Conservation (phyloP, 2,113 vertebrate genomes). For the Eulemur macaco region DNA sequence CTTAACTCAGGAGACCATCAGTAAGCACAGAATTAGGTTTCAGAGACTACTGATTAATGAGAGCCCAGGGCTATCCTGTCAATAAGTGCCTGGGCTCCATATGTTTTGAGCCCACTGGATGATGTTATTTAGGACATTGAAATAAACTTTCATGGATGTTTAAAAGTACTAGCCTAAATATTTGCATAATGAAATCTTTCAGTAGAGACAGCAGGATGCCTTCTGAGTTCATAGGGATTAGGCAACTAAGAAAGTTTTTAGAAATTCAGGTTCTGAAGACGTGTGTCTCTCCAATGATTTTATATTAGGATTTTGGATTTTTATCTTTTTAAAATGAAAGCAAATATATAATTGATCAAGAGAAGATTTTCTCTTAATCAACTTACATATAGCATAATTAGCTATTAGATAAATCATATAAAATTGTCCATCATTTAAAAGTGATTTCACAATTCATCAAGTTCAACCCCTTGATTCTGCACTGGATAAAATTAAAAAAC, state of each 20-base stretch:
- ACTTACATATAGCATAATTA: neutral
- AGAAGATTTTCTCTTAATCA: neutral
- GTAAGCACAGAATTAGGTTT: neutral
- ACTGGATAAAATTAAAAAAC: neutral
- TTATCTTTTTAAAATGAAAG: conserved; percentile 25
- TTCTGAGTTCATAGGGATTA: neutral
- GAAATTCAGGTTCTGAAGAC: neutral
- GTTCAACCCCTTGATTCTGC: neutral
- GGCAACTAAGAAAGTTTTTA: neutral
- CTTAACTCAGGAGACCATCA: neutral
- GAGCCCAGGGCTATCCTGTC: neutral
- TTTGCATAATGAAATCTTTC: conserved; percentile 50
- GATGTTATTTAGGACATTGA: conserved; percentile 3
- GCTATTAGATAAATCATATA: neutral
- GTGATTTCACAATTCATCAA: neutral
- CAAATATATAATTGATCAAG: neutral
- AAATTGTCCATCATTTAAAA: neutral
- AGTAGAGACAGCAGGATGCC: neutral
- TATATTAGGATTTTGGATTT: neutral
- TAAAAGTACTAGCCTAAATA: conserved; percentile 53
- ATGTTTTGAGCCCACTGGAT: neutral
- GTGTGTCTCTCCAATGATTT: neutral
- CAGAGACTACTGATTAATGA: neutral
- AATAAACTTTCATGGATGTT: conserved; percentile 38
- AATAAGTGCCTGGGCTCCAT: neutral